Evolutionary conservation across 1,140 invertebrate genomes (phyloP).

Genomic region (Cydia strobilella): DNA sequence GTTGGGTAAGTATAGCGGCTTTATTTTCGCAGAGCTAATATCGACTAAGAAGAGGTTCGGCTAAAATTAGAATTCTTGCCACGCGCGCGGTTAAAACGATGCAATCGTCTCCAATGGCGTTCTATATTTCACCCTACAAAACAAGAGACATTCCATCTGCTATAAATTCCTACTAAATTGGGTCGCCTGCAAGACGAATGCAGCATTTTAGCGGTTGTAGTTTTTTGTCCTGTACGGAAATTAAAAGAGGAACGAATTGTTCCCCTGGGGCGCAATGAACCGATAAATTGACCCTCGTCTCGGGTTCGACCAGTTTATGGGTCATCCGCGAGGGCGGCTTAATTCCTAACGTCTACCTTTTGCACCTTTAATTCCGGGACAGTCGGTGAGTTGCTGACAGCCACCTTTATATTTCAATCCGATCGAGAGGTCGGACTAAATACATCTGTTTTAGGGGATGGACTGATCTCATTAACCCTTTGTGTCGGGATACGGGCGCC

Average conservation of each 20-base stretch:
- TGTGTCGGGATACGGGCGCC: not conserved
- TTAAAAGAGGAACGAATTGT: conserved; percentile 39
- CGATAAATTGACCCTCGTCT: conserved; percentile 34
- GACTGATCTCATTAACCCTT: conserved; percentile 15
- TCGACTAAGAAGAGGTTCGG: conserved; percentile 11
- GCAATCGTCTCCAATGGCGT: not conserved
- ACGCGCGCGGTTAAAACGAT: not conserved
- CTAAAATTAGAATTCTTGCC: conserved; percentile 22
- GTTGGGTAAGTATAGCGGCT: too few species aligned
- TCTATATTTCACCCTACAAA: not conserved
- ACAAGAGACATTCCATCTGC: conserved; percentile 17
- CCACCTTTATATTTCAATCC: conserved; percentile 27
- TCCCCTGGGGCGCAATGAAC: conserved; percentile 30
- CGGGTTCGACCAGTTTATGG: conserved; percentile 5
- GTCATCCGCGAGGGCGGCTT: conserved; percentile 14
- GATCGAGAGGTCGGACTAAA: not conserved
- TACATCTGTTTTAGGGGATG: conserved; percentile 1
- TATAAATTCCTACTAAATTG: conserved; percentile 33
- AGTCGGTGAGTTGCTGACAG: conserved; percentile 28
- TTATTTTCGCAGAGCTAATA: conserved; percentile 33
- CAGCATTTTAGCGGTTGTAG: conserved; percentile 28
- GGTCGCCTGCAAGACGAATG: conserved; percentile 26
- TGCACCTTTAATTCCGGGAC: conserved; percentile 18
- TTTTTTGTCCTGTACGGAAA: conserved; percentile 36
- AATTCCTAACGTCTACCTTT: conserved; percentile 32